These are phyloP conservation scores for Ylistrum balloti DNA, from an alignment of 1,140 invertebrate genomes.

Conservation along the genomic window DNA sequence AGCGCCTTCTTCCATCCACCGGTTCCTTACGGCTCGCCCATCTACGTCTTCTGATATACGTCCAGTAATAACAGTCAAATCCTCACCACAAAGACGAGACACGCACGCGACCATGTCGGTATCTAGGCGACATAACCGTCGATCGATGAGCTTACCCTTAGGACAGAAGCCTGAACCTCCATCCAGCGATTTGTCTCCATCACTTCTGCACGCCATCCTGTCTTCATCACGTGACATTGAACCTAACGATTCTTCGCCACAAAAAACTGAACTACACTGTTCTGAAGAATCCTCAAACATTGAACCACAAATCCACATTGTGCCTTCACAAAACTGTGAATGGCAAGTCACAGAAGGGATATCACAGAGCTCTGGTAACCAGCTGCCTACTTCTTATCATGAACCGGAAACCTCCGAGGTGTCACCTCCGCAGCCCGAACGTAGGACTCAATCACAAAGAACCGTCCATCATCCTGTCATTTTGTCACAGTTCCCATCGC, in stretches of 20 bases:
- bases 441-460: not conserved
- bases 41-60: not conserved
- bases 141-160: not conserved
- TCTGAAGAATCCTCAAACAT: not conserved
- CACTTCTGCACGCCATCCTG: not conserved
- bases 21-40: not conserved
- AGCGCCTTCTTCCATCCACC: not conserved
- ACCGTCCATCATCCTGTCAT: not conserved
- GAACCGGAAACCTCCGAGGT: not conserved
- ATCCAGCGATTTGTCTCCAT: not conserved
- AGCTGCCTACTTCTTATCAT: not conserved
- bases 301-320: not conserved
- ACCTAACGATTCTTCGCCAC: not conserved
- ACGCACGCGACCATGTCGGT: not conserved
- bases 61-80: not conserved
- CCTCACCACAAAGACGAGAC: not conserved
- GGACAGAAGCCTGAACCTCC: not conserved
- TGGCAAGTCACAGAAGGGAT: not conserved
- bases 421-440: not conserved
- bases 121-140: not conserved
- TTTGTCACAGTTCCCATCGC: constrained; percentile 6
- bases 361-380: not conserved
- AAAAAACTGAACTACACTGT: not conserved
- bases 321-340: not conserved
- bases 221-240: not conserved